Evolutionary conservation across 2,888 invertebrate species (phyloP).

Genomic region (Erannis defoliaria): DNA sequence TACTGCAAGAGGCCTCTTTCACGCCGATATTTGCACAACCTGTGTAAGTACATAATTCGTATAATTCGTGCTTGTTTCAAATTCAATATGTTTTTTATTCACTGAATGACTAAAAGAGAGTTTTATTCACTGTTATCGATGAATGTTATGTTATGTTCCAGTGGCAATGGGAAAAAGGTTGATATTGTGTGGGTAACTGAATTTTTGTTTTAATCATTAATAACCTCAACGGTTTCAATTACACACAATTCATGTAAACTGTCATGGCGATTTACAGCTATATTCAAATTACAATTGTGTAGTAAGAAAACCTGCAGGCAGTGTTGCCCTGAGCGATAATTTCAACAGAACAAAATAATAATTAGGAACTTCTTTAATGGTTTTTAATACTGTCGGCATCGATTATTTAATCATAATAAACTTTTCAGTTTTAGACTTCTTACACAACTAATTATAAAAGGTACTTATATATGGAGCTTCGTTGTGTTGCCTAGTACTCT

Average conservation of each 20-base stretch:
- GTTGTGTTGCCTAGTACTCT: no score
- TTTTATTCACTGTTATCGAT: no score
- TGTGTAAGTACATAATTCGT: no score
- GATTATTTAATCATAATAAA: constrained; percentile 16
- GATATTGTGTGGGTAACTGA: no score
- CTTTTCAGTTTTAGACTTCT: background rate
- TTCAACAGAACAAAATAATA: constrained; percentile 12
- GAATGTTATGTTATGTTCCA: no score
- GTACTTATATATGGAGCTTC: no score
- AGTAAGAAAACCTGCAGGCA: background rate
- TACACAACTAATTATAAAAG: background rate
- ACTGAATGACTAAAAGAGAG: no score
- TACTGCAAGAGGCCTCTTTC: no score
- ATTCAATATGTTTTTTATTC: no score
- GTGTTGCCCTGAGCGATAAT: constrained; percentile 1
- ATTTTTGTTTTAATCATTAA: background rate
- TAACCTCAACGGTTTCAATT: background rate
- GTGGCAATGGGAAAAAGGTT: no score
- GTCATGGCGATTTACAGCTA: constrained; percentile 2
- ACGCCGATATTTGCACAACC: no score
- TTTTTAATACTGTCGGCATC: constrained; percentile 10
- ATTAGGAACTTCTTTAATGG: constrained; percentile 10
- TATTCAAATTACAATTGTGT: background rate
- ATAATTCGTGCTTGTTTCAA: no score
- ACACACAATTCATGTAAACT: background rate